Conservation (phyloP, 2,888 invertebrate species). For the Nomada fucata region DNA sequence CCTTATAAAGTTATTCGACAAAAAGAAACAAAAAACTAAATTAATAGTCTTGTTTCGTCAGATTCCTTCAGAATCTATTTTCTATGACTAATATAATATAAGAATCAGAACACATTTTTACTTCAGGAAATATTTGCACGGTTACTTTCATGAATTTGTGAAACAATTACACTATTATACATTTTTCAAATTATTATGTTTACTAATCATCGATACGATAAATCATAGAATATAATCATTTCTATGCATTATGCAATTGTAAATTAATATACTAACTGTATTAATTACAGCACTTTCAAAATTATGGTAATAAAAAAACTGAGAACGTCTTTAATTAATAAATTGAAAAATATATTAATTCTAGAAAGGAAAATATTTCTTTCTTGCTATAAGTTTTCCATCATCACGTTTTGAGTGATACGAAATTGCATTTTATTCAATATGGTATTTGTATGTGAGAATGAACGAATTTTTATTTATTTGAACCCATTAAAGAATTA, state of each 20-base stretch:
- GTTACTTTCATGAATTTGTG: background rate
- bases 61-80: constrained; percentile 22
- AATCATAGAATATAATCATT: constrained; percentile 7
- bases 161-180: background rate
- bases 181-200: constrained; percentile 2
- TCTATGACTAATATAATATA: constrained; percentile 20
- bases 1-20: constrained; percentile 52
- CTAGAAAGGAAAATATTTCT: background rate
- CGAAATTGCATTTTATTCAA: constrained; percentile 11
- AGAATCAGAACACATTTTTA: constrained; percentile 11
- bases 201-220: background rate
- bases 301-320: background rate
- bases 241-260: background rate
- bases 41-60: constrained; percentile 18
- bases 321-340: no score
- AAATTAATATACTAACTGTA: constrained; percentile 2
- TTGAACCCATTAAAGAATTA: constrained; percentile 19
- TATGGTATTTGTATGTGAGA: constrained; percentile 25
- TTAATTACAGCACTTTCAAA: constrained; percentile 9
- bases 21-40: constrained; percentile 20
- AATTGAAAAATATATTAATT: constrained; percentile 6
- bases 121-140: background rate
- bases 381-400: constrained; percentile 17
- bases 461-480: constrained; percentile 14
- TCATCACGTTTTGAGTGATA: constrained; percentile 12